Percentiles rank a stretch among this genome's conserved stretches.
Conservation (phyloP, 2,113 vertebrate genomes). For the Glaucidium brasilianum region DNA sequence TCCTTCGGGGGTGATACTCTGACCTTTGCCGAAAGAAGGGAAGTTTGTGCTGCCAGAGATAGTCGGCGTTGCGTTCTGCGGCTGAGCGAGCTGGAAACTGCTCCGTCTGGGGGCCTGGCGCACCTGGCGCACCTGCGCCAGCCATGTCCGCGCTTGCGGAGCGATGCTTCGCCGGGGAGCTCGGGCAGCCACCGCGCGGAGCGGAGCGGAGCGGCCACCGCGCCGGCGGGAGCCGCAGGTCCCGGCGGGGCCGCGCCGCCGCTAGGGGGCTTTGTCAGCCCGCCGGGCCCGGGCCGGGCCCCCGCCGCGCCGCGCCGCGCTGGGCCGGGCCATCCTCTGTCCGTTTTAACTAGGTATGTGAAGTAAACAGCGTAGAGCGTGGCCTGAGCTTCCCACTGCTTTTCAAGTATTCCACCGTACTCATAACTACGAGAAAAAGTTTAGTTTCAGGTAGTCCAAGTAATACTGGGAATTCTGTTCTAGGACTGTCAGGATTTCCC, state of each 20-base stretch:
- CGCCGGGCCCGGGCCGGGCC: not conserved
- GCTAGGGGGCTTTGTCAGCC: not conserved
- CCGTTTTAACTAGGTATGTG: too few relatives aligned
- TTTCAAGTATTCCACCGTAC: not conserved
- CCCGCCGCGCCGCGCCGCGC: too few relatives aligned
- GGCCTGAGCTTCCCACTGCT: too few relatives aligned
- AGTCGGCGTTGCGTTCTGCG: rapidly evolving
- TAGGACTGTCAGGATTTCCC: not conserved
- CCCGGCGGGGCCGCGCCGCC: not conserved
- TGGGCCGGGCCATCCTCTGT: too few relatives aligned
- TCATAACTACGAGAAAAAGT: not conserved
- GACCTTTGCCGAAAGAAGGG: not conserved
- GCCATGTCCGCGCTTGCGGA: too few relatives aligned
- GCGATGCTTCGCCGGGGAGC: too few relatives aligned
- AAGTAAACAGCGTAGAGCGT: rapidly evolving
- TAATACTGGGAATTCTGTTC: rapidly evolving
- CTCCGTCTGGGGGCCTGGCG: rapidly evolving
- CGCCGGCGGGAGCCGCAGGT: not conserved
- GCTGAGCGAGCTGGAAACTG: not conserved
- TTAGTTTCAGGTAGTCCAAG: too few relatives aligned
- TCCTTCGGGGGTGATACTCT: not conserved
- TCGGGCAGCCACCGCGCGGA: too few relatives aligned
- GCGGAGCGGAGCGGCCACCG: too few relatives aligned
- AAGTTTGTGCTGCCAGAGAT: rapidly evolving
- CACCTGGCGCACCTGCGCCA: not conserved